phyloP scores from a whole-genome alignment of 2,888 invertebrate genomes.

The Tetheella fluctuosa region DNA sequence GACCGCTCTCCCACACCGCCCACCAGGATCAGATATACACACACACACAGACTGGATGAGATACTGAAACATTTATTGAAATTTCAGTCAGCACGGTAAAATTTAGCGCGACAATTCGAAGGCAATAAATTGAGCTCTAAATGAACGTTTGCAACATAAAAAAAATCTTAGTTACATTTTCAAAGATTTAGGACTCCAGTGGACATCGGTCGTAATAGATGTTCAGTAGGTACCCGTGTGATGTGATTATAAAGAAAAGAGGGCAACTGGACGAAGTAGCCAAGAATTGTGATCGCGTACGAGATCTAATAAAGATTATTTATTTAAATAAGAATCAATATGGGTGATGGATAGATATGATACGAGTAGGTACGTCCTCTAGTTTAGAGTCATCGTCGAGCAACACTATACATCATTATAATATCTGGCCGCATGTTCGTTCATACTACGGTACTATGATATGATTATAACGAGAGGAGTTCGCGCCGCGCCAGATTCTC shows the following conservation, averaged over 20 bases:
- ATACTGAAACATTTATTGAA: conserved; percentile 28
- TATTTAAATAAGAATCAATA: too few species aligned
- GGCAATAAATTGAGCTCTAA: conserved; percentile 4
- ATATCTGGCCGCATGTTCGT: not conserved
- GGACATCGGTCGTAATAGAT: too few species aligned
- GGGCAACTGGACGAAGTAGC: too few species aligned
- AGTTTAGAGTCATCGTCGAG: too few species aligned
- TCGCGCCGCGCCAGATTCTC: conserved; percentile 3
- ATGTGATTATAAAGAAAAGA: too few species aligned
- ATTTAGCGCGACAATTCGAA: conserved; percentile 1
- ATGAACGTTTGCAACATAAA: conserved; percentile 5
- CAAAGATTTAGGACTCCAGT: too few species aligned
- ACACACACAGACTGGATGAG: conserved; percentile 27
- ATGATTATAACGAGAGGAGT: not conserved
- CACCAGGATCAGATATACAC: not conserved
- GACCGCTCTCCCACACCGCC: not conserved
- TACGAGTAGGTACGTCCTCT: too few species aligned
- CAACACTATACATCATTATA: not conserved
- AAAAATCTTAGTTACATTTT: not conserved
- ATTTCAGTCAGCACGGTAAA: not conserved
- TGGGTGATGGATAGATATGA: too few species aligned
- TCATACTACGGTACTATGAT: too few species aligned
- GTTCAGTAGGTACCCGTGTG: too few species aligned
- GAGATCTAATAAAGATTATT: too few species aligned
- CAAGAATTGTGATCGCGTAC: too few species aligned